Percentiles rank a stretch among this genome's conserved stretches.
Conservation (phyloP, 2,888 invertebrate species). For the Exephanes ischioxanthus region DNA sequence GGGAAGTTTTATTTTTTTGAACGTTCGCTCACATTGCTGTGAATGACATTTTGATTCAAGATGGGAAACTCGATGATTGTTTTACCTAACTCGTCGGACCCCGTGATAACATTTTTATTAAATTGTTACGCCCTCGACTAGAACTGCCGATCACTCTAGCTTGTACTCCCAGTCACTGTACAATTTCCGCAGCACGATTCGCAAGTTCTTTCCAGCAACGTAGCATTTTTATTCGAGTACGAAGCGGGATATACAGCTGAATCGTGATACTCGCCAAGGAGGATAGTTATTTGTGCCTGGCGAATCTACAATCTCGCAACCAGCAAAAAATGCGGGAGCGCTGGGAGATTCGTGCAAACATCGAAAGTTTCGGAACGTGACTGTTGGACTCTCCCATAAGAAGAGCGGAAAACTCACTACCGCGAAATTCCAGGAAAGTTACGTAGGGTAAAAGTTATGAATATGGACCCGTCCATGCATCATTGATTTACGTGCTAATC, state of each 20-base stretch:
- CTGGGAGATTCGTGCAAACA: conserved; percentile 7
- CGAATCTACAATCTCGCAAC: conserved; percentile 31
- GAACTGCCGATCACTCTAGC: background rate
- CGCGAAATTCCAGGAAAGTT: background rate
- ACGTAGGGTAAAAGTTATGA: background rate
- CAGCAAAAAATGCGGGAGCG: background rate
- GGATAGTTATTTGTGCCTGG: conserved; percentile 27
- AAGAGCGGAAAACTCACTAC: background rate
- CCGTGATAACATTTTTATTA: background rate
- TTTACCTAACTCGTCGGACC: background rate
- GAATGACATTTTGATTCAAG: too few relatives aligned
- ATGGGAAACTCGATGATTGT: too few relatives aligned
- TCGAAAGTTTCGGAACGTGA: conserved; percentile 32
- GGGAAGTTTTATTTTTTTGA: background rate
- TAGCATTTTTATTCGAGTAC: conserved; percentile 25
- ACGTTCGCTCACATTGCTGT: too few relatives aligned
- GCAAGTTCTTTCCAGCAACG: background rate
- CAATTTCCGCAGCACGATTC: background rate
- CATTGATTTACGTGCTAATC: background rate
- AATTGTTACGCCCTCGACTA: background rate
- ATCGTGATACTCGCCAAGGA: conserved; percentile 12
- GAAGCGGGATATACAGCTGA: conserved; percentile 21
- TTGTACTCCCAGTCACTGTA: background rate
- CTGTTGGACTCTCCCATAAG: background rate
- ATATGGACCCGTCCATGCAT: background rate